Evolutionary conservation across 2,113 vertebrate genomes (phyloP).

Genomic region (Halichoerus grypus): DNA sequence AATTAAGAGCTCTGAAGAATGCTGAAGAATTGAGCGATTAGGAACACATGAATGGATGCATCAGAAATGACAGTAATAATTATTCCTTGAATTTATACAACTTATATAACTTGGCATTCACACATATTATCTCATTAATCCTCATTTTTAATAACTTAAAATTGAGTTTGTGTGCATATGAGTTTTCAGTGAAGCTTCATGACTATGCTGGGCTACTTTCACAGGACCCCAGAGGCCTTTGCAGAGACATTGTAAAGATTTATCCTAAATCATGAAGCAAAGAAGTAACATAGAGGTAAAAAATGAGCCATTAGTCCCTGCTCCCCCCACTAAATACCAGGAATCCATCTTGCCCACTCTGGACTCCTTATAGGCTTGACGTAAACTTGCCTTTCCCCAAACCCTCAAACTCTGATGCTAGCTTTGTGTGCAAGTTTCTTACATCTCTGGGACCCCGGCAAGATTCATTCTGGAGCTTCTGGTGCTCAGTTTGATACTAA

Average conservation of each 20-base stretch:
- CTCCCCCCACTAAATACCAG: not conserved
- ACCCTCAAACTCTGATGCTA: not conserved
- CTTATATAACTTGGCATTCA: not conserved
- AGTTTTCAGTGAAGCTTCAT: slow-evolving; percentile 39
- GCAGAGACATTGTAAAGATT: not conserved
- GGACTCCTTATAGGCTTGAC: not conserved
- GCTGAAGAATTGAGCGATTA: slow-evolving; percentile 37
- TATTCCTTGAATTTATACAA: slow-evolving; percentile 45
- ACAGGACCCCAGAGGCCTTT: not conserved
- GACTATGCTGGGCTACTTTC: not conserved
- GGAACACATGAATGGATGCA: not conserved
- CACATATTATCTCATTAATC: slow-evolving; percentile 49
- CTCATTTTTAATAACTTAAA: slow-evolving; percentile 64
- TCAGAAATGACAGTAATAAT: slow-evolving; percentile 43
- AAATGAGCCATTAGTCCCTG: fast-evolving
- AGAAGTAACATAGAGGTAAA: not conserved
- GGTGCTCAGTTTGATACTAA: not conserved
- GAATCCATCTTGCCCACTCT: not conserved
- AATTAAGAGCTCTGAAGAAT: not conserved
- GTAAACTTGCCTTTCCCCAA: not conserved
- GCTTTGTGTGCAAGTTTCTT: too few relatives aligned
- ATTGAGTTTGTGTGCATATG: not conserved
- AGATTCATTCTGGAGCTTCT: not conserved
- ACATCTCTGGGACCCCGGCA: not conserved
- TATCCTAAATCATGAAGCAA: not conserved